These are phyloP conservation scores for Takifugu ocellatus DNA, from an alignment of 2,797 vertebrate species.

Conservation along the genomic window DNA sequence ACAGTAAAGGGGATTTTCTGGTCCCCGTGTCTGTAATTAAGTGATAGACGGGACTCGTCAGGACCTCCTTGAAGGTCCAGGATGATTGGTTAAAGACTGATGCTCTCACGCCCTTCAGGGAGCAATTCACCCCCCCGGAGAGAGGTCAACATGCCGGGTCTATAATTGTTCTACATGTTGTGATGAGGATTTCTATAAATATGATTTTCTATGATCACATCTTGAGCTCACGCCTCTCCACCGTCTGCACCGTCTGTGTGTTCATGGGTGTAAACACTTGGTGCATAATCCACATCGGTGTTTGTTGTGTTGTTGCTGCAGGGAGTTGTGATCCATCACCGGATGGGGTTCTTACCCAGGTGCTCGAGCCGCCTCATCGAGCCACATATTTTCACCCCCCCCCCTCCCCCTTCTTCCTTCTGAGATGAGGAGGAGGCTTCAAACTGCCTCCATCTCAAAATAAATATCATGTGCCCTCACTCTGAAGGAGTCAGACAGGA, in stretches of 20 bases:
- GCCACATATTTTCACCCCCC: conserved; percentile 47
- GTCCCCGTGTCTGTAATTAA: conserved; percentile 43
- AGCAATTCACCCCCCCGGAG: too few species aligned
- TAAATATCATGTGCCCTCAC: background rate
- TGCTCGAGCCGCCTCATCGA: conserved; percentile 47
- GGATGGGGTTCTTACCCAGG: conserved; percentile 45
- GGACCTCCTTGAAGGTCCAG: conserved; percentile 3
- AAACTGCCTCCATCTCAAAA: conserved; percentile 33
- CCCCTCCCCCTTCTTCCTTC: conserved; percentile 40
- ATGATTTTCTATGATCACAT: background rate
- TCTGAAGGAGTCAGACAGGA: background rate
- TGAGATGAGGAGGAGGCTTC: conserved; percentile 34
- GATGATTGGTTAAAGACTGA: too few species aligned
- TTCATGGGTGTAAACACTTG: conserved; percentile 49
- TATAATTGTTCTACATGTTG: too few species aligned
- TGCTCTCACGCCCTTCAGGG: too few species aligned
- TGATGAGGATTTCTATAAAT: too few species aligned
- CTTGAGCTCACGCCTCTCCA: background rate
- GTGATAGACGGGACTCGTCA: conserved; percentile 31
- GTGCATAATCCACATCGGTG: conserved; percentile 30
- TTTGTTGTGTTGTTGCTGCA: conserved; percentile 55
- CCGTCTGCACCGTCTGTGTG: conserved; percentile 30
- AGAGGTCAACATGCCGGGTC: too few species aligned
- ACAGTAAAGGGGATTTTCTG: too few species aligned
- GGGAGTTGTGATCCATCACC: conserved; percentile 61